Percentiles rank a stretch among this genome's conserved stretches.
Conservation (phyloP, 2,797 vertebrate genomes). For the Hyperoplus lanceolatus region DNA sequence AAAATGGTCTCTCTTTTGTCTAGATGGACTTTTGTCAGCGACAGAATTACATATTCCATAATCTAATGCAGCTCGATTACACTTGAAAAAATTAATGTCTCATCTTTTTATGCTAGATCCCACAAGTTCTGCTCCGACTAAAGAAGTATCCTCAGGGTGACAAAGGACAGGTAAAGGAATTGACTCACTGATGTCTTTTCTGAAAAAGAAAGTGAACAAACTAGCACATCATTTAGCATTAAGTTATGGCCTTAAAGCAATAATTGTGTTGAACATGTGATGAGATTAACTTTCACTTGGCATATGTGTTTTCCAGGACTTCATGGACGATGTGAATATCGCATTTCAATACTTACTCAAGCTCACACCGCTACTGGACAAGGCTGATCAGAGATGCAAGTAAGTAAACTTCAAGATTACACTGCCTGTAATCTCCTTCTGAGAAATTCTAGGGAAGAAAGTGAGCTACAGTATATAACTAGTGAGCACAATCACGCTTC, state of each 20-base stretch:
- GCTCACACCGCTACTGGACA: constrained; percentile 95
- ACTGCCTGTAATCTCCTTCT: not conserved
- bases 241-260: not conserved
- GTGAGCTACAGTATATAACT: not conserved
- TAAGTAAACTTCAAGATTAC: constrained; percentile 70
- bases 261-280: not conserved
- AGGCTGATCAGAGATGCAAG: constrained; percentile 99
- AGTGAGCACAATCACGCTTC: not conserved
- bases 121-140: constrained; percentile 94
- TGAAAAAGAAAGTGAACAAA: not conserved
- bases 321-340: constrained; percentile 93
- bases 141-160: constrained; percentile 95
- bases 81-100: not conserved
- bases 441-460: not conserved
- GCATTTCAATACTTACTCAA: constrained; percentile 96
- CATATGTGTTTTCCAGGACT: constrained; percentile 86
- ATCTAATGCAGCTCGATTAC: not conserved
- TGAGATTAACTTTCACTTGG: not conserved
- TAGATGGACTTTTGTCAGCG: not conserved
- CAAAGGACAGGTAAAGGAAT: constrained; percentile 86
- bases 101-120: constrained; percentile 86
- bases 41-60: too few relatives aligned
- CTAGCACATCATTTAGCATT: not conserved
- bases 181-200: not conserved
- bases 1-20: not conserved